These are phyloP conservation scores for Amia ocellicauda DNA, from an alignment of 2,113 vertebrate genomes.

Conservation along the genomic window DNA sequence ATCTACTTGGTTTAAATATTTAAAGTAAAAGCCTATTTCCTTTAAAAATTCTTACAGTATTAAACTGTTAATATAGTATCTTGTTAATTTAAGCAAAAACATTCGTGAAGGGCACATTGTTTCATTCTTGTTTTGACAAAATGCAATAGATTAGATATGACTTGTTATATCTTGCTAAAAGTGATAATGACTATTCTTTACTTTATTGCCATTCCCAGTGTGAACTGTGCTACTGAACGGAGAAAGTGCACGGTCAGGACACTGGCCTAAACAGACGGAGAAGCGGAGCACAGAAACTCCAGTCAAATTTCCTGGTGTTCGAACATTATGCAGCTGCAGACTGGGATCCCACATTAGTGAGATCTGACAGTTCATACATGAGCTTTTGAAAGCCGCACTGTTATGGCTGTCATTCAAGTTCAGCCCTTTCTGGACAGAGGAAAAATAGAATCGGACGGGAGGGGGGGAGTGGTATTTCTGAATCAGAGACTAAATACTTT, in stretches of 20 bases:
- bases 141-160: too few relatives aligned
- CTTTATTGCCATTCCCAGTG: too few relatives aligned
- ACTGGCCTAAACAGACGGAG: background rate
- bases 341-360: background rate
- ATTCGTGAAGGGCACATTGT: too few relatives aligned
- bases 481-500: constrained; percentile 32
- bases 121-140: too few relatives aligned
- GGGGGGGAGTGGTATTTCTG: constrained; percentile 33
- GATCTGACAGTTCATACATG: constrained; percentile 19
- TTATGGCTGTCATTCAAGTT: constrained; percentile 15
- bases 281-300: background rate
- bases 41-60: too few relatives aligned
- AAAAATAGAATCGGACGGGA: background rate
- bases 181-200: too few relatives aligned
- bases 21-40: too few relatives aligned
- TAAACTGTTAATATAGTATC: too few relatives aligned
- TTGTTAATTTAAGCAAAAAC: too few relatives aligned
- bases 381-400: constrained; percentile 8
- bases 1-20: too few relatives aligned
- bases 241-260: background rate
- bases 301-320: background rate
- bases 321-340: background rate
- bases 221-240: too few relatives aligned
- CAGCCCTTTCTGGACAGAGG: background rate
- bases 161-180: too few relatives aligned